These are phyloP conservation scores for Selenia dentaria DNA, from an alignment of 2,888 invertebrate genomes.

Conservation along the genomic window DNA sequence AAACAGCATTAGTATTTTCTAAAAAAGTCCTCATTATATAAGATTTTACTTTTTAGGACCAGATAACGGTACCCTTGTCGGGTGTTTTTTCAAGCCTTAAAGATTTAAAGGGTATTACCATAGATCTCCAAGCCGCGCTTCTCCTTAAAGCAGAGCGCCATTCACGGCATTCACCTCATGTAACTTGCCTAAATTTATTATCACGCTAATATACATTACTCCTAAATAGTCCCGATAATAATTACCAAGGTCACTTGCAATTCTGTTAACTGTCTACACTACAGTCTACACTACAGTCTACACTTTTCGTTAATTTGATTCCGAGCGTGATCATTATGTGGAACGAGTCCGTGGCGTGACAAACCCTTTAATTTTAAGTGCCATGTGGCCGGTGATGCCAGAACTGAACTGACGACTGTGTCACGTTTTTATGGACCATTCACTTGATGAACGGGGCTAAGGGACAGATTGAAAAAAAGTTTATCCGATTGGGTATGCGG, in stretches of 20 bases:
- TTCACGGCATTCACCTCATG: no score
- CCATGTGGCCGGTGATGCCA: slow-evolving; percentile 37
- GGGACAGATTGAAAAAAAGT: slow-evolving; percentile 20
- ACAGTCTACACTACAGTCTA: no score
- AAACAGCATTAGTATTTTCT: no score
- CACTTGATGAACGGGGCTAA: slow-evolving; percentile 13
- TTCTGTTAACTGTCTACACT: slow-evolving; percentile 33
- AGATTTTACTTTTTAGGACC: no score
- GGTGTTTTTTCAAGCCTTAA: no score
- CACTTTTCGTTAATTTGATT: slow-evolving; percentile 43
- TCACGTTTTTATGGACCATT: slow-evolving; percentile 25
- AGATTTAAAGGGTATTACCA: no score
- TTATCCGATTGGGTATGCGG: slow-evolving; percentile 14
- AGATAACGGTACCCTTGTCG: no score
- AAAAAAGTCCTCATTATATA: no score
- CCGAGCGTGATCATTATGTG: slow-evolving; percentile 46
- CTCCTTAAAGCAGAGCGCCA: no score
- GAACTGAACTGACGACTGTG: slow-evolving; percentile 16
- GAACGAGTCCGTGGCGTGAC: slow-evolving; percentile 19
- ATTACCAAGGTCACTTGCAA: slow-evolving; percentile 30
- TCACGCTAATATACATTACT: slow-evolving; percentile 18
- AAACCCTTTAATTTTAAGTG: slow-evolving; percentile 42
- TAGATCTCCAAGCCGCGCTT: no score
- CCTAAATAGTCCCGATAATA: slow-evolving; percentile 26
- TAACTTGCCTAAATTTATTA: no score